phyloP scores from a whole-genome alignment of 2,797 vertebrate species.

The Hafferia zeledoni region DNA sequence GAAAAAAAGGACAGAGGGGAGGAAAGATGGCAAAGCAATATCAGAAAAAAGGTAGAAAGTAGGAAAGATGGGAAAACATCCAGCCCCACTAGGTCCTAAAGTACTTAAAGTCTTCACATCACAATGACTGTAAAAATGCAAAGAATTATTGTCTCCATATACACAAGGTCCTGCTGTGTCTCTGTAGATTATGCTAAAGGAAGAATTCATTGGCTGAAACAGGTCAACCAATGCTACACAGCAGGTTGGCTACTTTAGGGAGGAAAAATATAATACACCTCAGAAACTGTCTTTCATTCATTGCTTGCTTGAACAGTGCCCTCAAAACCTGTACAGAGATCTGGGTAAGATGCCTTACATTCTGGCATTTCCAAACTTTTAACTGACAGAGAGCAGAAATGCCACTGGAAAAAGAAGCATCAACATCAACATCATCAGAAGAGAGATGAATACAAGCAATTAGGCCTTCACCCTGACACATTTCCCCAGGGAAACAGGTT shows the following conservation, averaged over 20 bases:
- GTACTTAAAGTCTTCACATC: not conserved
- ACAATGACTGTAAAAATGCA: not conserved
- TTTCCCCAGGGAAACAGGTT: not conserved
- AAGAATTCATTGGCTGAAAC: not conserved
- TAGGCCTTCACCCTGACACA: constrained; percentile 16
- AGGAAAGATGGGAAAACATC: not conserved
- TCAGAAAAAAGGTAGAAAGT: not conserved
- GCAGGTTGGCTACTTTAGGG: not conserved
- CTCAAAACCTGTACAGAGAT: not conserved
- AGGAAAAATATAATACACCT: not conserved
- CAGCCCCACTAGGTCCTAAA: not conserved
- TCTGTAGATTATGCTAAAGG: not conserved
- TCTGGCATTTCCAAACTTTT: not conserved
- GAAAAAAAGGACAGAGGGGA: not conserved
- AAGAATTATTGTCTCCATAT: not conserved
- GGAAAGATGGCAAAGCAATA: not conserved
- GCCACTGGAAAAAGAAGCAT: not conserved
- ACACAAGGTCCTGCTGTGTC: not conserved
- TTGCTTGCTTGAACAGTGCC: not conserved
- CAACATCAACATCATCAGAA: not conserved
- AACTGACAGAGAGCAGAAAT: constrained; percentile 3
- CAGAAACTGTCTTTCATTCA: not conserved
- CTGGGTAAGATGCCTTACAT: not conserved
- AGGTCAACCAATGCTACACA: not conserved
- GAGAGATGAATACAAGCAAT: not conserved